Percentiles rank a stretch among this genome's conserved stretches.
phyloP scores from a whole-genome alignment of 2,888 invertebrate species.

The Muschampia plurimacula region DNA sequence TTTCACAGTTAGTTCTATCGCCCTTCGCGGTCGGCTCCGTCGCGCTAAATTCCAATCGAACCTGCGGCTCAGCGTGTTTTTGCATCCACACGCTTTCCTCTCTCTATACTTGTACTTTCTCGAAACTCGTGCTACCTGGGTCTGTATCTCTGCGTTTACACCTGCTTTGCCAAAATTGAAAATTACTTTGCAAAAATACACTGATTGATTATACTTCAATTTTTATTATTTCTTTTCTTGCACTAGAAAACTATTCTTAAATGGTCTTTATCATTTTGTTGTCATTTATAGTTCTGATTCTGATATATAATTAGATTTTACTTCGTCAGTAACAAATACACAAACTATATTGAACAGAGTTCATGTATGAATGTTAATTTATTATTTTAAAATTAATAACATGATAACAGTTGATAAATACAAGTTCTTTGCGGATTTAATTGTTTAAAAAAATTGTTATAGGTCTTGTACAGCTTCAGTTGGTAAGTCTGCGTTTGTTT shows the following conservation, averaged over 20 bases:
- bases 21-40: constrained; percentile 34
- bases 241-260: background rate
- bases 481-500: no score
- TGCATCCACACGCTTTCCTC: constrained; percentile 77
- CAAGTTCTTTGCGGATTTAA: no score
- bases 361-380: no score
- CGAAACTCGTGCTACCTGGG: constrained; percentile 46
- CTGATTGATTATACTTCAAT: background rate
- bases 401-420: no score
- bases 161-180: constrained; percentile 39
- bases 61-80: constrained; percentile 62
- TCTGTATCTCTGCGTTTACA: constrained; percentile 31
- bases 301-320: background rate
- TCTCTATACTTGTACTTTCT: constrained; percentile 72
- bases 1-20: constrained; percentile 32
- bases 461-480: no score
- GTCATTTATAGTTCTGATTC: background rate
- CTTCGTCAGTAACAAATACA: no score
- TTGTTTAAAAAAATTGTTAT: no score
- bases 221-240: background rate
- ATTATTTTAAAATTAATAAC: no score
- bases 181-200: no score
- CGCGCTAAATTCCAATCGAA: constrained; percentile 63
- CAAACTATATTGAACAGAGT: no score
- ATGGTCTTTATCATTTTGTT: background rate